phyloP scores from a whole-genome alignment of 2,888 invertebrate genomes.

The Bedellia somnulentella region DNA sequence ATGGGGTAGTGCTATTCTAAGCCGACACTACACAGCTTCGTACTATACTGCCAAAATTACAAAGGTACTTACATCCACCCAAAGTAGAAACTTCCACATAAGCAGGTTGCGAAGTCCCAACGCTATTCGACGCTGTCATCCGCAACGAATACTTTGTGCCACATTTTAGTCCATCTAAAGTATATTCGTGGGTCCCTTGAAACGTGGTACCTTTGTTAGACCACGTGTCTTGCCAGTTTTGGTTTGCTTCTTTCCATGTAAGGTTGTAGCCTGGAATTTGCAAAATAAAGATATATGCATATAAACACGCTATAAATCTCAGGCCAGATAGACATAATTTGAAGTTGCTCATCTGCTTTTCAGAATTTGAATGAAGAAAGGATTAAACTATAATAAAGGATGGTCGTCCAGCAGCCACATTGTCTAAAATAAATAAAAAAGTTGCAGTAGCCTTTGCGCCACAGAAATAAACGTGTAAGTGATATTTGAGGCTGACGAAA shows the following conservation, averaged over 20 bases:
- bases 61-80: constrained; percentile 62
- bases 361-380: neutral
- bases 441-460: no score
- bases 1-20: no score
- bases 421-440: neutral
- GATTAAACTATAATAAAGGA: neutral
- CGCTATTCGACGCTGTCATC: constrained; percentile 77
- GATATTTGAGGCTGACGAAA: no score
- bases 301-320: neutral
- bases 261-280: constrained; percentile 42
- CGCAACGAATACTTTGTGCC: constrained; percentile 81
- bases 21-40: no score
- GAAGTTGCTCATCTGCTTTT: neutral
- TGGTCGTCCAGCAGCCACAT: neutral
- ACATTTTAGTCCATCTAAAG: constrained; percentile 74
- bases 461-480: no score
- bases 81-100: constrained; percentile 62
- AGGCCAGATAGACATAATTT: no score
- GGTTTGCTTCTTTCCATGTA: constrained; percentile 52
- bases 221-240: constrained; percentile 63
- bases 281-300: neutral
- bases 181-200: constrained; percentile 62
- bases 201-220: constrained; percentile 58
- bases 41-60: no score
- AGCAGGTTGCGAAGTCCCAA: constrained; percentile 75